Evolutionary conservation across 2,888 invertebrate genomes (phyloP), one percentile per base, ranked within the genome.

Genomic region (Drosophila merina): DNA sequence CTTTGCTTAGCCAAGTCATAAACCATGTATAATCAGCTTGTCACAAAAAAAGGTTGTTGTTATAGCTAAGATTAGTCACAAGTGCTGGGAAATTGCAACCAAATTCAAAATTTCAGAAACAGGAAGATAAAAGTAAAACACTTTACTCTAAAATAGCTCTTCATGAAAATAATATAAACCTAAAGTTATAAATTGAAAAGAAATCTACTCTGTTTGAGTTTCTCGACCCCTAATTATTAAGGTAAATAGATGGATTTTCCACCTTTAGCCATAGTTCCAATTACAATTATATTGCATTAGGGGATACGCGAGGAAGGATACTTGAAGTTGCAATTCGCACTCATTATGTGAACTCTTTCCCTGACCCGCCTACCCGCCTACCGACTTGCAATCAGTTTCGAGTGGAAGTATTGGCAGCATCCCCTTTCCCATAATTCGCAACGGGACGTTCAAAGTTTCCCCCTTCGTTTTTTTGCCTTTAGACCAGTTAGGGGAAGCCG

Each of bases 381-480:
- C 38, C 8, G 44, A 80, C 79, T 71, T 74, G 68, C 55, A 74
- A 71, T 67, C 72, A 76, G 64, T 54, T 20, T 20, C 20, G 40
- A 42, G 40, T 59, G 40, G 14, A 55, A 72, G 60, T 55, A 58
- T 70, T 55, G 14, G 44, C 25, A 20, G 44, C 63, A 62, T 57
- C 54, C 58, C 55, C 52, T 48, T 57, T 50, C 28, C 57, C 44
- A 51, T 30, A 55, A 51, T 58, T 63, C 40, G 42, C 86, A 83
- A 86, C 86, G 75, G 83, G 86, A 72, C 55, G 75, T 33, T 48
- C 59, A 36, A 45, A 49, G 54, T 47, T 69, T 38, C 56, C 70
- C 70, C 72, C 55, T 47, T 48, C 10, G 40, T 12, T 57, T 31
- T 55, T 51, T 12, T 3, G 12, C 26, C n/a, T 40, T 62, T 6